Evolutionary conservation across 2,113 vertebrate species (phyloP).

Genomic region (Nibea albiflora): DNA sequence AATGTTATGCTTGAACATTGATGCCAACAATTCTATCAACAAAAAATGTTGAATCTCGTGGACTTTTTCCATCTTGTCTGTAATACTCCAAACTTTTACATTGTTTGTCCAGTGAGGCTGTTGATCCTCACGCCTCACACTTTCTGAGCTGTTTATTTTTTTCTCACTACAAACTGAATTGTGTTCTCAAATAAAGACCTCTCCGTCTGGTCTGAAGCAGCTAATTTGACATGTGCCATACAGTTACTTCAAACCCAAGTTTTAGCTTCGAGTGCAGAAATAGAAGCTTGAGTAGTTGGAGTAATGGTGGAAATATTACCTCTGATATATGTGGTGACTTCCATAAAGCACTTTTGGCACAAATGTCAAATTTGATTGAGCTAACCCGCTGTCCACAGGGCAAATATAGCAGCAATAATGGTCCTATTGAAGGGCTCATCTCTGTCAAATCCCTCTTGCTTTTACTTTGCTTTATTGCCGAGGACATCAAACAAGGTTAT

Average conservation of each 20-base stretch:
- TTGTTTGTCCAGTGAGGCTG: not conserved
- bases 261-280: constrained; percentile 7
- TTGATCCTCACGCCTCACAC: not conserved
- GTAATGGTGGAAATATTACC: not conserved
- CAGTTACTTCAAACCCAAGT: not conserved
- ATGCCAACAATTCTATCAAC: constrained; percentile 4
- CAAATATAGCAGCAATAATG: constrained; percentile 23
- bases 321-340: constrained; percentile 20
- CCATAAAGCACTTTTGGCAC: constrained; percentile 30
- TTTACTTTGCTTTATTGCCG: constrained; percentile 2
- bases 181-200: not conserved
- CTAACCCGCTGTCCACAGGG: not conserved
- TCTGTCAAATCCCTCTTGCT: constrained; percentile 12
- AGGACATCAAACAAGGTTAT: constrained; percentile 9
- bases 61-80: not conserved
- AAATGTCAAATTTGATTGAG: constrained; percentile 29
- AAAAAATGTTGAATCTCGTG: not conserved
- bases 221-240: not conserved
- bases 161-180: not conserved
- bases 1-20: not conserved
- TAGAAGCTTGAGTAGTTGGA: constrained; percentile 10
- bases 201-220: not conserved
- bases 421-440: not conserved
- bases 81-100: not conserved
- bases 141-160: not conserved